phyloP scores from a whole-genome alignment of 2,113 vertebrate genomes.

The Globicephala melas region DNA sequence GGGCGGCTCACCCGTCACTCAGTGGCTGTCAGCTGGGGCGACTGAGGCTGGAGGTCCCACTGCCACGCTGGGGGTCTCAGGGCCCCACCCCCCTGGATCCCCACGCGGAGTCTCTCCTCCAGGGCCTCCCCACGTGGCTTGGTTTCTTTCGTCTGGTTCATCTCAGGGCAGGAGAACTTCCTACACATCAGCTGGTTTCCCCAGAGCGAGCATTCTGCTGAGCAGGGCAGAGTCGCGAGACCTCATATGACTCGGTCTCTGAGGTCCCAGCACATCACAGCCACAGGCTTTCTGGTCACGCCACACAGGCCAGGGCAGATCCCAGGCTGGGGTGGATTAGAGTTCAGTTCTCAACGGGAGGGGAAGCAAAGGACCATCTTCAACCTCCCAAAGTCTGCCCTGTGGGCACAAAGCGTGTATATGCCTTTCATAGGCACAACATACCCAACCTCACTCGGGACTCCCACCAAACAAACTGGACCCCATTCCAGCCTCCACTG shows the following conservation, averaged over 20 bases:
- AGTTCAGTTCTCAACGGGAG: background rate
- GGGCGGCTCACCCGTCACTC: background rate
- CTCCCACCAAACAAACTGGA: fast-evolving
- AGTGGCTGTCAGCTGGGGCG: fast-evolving
- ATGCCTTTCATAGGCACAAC: fast-evolving
- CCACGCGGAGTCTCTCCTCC: background rate
- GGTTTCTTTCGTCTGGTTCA: background rate
- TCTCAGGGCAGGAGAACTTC: no score
- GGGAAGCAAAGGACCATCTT: background rate
- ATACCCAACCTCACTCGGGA: fast-evolving
- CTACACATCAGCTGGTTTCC: fast-evolving
- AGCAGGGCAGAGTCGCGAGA: background rate
- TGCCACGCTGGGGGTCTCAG: background rate
- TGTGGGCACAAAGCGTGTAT: fast-evolving
- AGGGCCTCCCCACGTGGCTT: fast-evolving
- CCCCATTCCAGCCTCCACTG: background rate
- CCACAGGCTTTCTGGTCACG: fast-evolving
- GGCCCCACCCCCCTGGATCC: background rate
- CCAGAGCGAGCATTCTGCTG: background rate
- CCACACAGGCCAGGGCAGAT: fast-evolving
- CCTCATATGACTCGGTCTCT: fast-evolving
- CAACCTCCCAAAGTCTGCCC: background rate
- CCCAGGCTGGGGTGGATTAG: no score
- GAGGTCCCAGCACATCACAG: background rate
- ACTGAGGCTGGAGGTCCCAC: background rate